Percentiles rank a stretch among this genome's conserved stretches.
These are phyloP conservation scores for Geopemphigus sp. DNA, from an alignment of 1,140 invertebrate species.

Conservation along the genomic window DNA sequence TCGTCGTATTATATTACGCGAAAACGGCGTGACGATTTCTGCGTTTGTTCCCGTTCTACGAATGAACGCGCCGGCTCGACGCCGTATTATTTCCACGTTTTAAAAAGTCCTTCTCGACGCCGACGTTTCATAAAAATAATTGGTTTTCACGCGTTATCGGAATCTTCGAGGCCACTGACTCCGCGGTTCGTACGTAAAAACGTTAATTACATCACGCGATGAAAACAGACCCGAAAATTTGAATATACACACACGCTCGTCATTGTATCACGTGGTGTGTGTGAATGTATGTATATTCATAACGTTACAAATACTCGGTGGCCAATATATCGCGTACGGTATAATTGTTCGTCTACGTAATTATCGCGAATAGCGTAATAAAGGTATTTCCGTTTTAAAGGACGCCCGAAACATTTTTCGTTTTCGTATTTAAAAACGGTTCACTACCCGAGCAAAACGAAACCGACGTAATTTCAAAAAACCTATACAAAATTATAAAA, in stretches of 20 bases:
- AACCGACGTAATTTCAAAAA: slow-evolving; percentile 1
- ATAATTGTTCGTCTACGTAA: neutral
- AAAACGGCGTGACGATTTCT: no score
- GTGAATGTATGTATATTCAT: neutral
- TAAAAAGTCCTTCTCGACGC: neutral
- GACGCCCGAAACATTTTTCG: neutral
- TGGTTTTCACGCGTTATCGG: neutral
- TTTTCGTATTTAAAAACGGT: neutral
- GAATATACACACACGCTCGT: no score
- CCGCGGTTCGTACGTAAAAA: neutral
- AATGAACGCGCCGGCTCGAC: no score
- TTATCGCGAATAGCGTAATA: neutral
- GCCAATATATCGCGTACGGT: neutral
- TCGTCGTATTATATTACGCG: no score
- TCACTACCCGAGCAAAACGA: neutral
- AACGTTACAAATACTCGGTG: neutral
- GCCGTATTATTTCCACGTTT: no score
- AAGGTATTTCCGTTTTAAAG: no score
- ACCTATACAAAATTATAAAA: no score
- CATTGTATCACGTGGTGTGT: no score
- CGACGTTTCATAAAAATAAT: neutral
- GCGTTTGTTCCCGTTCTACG: no score
- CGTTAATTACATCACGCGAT: neutral
- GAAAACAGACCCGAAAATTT: neutral
- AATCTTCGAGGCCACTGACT: neutral